Conservation (phyloP, 2,113 vertebrate species). For the Pachypanchax playfairii region DNA sequence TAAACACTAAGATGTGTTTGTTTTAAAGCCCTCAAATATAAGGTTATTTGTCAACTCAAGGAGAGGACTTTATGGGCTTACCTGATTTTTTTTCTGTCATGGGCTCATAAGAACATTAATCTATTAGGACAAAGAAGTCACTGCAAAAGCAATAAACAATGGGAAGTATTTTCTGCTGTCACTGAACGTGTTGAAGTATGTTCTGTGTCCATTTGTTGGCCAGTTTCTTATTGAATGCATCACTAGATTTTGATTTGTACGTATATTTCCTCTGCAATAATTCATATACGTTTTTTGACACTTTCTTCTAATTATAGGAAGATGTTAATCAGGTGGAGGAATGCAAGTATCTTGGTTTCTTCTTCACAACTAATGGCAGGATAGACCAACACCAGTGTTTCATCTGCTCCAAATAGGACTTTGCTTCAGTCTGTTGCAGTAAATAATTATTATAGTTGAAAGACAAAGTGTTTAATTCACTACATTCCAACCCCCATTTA, state of each 20-base stretch:
- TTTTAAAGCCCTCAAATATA: conserved; percentile 19
- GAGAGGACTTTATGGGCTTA: conserved; percentile 12
- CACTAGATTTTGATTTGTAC: neutral
- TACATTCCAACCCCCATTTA: too few relatives aligned
- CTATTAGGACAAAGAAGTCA: conserved; percentile 14
- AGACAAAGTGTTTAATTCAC: too few relatives aligned
- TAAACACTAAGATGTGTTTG: conserved; percentile 32
- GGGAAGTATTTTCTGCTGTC: conserved; percentile 2
- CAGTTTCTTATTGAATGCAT: neutral
- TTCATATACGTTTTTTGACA: neutral
- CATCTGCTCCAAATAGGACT: too few relatives aligned
- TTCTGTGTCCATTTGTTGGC: neutral
- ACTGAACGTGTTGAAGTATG: neutral
- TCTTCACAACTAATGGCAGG: too few relatives aligned
- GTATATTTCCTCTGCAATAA: neutral
- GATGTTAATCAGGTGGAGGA: conserved; percentile 4
- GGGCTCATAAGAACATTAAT: conserved; percentile 17
- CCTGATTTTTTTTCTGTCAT: conserved; percentile 24
- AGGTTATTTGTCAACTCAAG: conserved; percentile 37
- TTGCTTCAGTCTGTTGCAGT: too few relatives aligned
- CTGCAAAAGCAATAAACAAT: conserved; percentile 10
- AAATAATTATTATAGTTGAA: too few relatives aligned
- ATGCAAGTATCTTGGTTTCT: too few relatives aligned
- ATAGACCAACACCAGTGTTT: too few relatives aligned
- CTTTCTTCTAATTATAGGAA: neutral